Evolutionary conservation across 2,888 invertebrate genomes (phyloP), one percentile per base, ranked within the genome.

Genomic region (Rotaria magnacalcarata): DNA sequence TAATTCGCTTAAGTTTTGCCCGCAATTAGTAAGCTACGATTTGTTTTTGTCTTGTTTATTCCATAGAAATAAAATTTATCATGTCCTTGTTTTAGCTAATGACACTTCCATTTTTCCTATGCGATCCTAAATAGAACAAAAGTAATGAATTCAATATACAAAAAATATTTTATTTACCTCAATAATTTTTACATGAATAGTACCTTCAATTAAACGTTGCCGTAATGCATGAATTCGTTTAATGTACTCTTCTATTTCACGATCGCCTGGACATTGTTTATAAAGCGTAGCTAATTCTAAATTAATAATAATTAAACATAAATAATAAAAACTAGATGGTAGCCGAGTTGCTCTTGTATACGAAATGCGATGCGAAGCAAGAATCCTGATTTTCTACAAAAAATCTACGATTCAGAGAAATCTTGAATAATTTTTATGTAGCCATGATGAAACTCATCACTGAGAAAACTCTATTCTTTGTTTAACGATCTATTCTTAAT

Each of bases 201-300:
- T 80, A 24, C 47, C 80, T 80, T 80, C 80, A 80, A n/a, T 80
- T 10, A 47, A 47, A 3, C 80, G 80, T 80, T 80, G 80, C 47
- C 80, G 21, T 47, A 80, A n/a, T 80, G 47, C 43, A 43, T 80
- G n/a, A 47, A 80, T 80, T 47, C 80, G 43, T 80, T 24, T 43
- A 14, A 80, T 24, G n/a, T 43, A 80, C 3, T 80, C 80, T 47
- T 80, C 80, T 10, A 80, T n/a, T 80, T 80, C 80, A 10, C 80
- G 24, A 80, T 80, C 80, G 21, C 80, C 80, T 0, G 80, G 80
- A 47, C 80, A 80, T 80, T 80, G 80, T 80, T 80, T 80, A 47
- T 80, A 80, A 7, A 80, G n/a, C 11, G 80, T 47, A 47, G 80
- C 80, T 80, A 80, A 80, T 80, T 80, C 80, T 80, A n/a, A 21